These are phyloP conservation scores for Frankliniella intonsa DNA, from an alignment of 2,888 invertebrate genomes.

Conservation along the genomic window DNA sequence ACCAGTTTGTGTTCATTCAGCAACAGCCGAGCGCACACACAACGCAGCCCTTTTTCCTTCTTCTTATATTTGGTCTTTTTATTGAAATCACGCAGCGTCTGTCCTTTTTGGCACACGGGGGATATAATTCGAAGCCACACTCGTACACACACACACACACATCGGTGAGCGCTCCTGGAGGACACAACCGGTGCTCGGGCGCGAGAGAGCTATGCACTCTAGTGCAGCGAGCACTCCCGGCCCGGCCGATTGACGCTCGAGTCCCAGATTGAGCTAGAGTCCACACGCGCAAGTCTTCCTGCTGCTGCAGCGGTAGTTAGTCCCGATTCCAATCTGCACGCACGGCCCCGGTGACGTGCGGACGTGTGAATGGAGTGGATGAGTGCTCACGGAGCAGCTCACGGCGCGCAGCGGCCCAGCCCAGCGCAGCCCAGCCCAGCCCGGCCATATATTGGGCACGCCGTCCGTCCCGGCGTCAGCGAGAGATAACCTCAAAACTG, in stretches of 20 bases:
- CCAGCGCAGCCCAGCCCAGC: neutral
- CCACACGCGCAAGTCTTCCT: no score
- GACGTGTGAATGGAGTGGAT: constrained; percentile 22
- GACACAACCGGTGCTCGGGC: neutral
- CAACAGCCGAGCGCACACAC: neutral
- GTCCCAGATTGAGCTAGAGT: no score
- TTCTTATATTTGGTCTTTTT: neutral
- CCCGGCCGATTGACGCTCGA: no score
- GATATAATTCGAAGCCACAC: neutral
- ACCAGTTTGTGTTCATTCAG: neutral
- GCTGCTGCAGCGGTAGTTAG: no score
- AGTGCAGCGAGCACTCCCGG: neutral
- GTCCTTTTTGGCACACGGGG: neutral
- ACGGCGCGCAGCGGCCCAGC: neutral
- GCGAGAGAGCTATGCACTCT: neutral
- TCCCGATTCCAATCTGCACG: neutral
- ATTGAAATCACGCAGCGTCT: no score
- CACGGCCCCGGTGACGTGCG: no score
- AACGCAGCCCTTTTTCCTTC: neutral
- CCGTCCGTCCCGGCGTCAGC: neutral
- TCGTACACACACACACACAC: no score
- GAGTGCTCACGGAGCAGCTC: neutral
- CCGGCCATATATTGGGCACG: neutral
- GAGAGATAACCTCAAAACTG: constrained; percentile 20
- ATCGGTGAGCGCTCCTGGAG: no score